Evolutionary conservation across 2,797 vertebrate species (phyloP).

Genomic region (Ctenosaura bakeri): DNA sequence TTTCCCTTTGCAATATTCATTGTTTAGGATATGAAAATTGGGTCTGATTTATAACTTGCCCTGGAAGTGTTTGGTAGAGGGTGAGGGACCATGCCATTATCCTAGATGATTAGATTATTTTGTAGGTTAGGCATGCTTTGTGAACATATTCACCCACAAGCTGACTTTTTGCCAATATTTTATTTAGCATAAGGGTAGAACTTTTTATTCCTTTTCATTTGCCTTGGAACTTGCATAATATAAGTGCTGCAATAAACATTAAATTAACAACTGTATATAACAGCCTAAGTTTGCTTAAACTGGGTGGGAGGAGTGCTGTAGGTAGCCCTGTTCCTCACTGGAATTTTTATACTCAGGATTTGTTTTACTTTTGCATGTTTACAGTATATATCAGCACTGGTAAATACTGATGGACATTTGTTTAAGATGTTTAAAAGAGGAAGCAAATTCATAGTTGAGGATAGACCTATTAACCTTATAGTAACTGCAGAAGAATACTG

Average conservation of each 20-base stretch:
- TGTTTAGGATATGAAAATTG: neutral
- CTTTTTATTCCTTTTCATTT: neutral
- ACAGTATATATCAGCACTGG: neutral
- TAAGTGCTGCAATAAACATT: conserved; percentile 3
- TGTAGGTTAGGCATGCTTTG: conserved; percentile 2
- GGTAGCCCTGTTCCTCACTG: neutral
- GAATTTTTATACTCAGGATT: neutral
- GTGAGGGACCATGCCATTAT: neutral
- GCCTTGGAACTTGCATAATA: conserved; percentile 36
- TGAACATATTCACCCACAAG: neutral
- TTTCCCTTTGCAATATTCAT: neutral
- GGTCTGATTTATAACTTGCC: neutral
- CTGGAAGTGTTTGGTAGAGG: neutral
- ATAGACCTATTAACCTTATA: too few relatives aligned
- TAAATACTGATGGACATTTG: neutral
- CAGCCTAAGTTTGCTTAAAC: conserved; percentile 14
- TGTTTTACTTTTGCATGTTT: neutral
- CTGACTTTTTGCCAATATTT: neutral
- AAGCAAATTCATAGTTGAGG: neutral
- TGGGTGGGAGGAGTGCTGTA: conserved; percentile 5
- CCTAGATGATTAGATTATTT: neutral
- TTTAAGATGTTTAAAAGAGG: neutral
- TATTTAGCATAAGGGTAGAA: conserved; percentile 14
- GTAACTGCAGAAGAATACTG: neutral
- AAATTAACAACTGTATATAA: conserved; percentile 1